Conservation (phyloP, 2,113 vertebrate genomes). For the Chitala chitala region DNA sequence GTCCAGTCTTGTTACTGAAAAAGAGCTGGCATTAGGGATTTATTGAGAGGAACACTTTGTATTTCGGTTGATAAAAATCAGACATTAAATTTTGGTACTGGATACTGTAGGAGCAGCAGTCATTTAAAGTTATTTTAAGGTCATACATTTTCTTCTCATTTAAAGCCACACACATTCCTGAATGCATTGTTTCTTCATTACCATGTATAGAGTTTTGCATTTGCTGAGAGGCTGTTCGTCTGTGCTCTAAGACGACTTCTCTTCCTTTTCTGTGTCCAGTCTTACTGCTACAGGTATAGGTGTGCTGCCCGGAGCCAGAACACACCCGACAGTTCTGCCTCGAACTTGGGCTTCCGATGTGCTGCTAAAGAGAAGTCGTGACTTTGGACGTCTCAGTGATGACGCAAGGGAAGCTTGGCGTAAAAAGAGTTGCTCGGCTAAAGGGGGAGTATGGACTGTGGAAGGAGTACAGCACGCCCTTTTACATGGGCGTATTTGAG, state of each 20-base stretch:
- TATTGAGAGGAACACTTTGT: neutral
- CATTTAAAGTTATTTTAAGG: neutral
- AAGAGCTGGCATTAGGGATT: neutral
- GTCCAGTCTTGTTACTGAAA: neutral
- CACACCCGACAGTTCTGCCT: conserved; percentile 87
- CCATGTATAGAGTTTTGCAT: neutral
- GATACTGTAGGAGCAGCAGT: neutral
- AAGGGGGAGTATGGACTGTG: too few species aligned
- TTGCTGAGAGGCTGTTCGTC: neutral
- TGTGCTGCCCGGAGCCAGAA: conserved; percentile 95
- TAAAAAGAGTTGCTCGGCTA: too few species aligned
- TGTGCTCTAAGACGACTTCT: neutral
- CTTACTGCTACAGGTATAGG: conserved; percentile 94
- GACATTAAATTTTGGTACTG: neutral
- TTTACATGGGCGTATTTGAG: too few species aligned
- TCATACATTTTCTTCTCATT: neutral
- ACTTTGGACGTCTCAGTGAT: conserved; percentile 19
- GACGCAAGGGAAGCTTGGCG: too few species aligned
- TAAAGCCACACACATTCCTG: neutral
- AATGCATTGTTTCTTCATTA: neutral
- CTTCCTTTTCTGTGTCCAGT: conserved; percentile 55
- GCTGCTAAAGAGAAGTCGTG: conserved; percentile 50
- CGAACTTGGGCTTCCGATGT: conserved; percentile 94
- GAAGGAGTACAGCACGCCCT: too few species aligned
- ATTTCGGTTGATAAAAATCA: neutral